These are phyloP conservation scores for Heliconius eleuchia DNA, from an alignment of 1,140 invertebrate species.

Conservation along the genomic window DNA sequence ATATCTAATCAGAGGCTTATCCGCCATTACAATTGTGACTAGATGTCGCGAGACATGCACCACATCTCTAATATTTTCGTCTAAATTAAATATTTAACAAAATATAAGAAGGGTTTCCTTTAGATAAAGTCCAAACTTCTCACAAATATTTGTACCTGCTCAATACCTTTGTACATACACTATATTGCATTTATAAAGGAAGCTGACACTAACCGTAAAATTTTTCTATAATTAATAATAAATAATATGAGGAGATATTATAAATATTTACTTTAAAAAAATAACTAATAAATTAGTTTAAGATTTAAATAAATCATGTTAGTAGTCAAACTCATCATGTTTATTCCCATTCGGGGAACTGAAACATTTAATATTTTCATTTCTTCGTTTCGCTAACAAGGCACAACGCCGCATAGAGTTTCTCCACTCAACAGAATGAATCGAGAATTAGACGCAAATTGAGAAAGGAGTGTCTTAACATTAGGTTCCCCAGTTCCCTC, in stretches of 20 bases:
- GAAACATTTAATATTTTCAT: too few species aligned
- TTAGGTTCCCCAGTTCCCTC: too few species aligned
- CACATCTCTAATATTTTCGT: slow-evolving; percentile 55
- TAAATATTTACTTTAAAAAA: too few species aligned
- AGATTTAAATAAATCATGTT: too few species aligned
- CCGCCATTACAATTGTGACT: slow-evolving; percentile 62
- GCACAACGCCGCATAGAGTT: too few species aligned
- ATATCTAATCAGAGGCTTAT: slow-evolving; percentile 76
- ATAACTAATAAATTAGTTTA: too few species aligned
- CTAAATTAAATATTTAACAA: slow-evolving; percentile 77
- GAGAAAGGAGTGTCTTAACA: too few species aligned
- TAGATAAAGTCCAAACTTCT: slow-evolving; percentile 64
- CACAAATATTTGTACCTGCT: slow-evolving; percentile 41
- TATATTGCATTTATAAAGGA: background rate
- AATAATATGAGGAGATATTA: background rate
- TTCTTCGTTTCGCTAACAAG: too few species aligned
- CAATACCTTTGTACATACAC: background rate
- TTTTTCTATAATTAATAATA: background rate
- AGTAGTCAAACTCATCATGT: too few species aligned
- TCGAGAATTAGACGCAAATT: too few species aligned
- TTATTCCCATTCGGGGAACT: too few species aligned
- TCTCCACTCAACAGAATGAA: too few species aligned
- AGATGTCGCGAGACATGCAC: slow-evolving; percentile 50
- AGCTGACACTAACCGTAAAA: background rate
- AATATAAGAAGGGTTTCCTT: slow-evolving; percentile 62